phyloP scores from a whole-genome alignment of 2,113 vertebrate species.

The Parus major region DNA sequence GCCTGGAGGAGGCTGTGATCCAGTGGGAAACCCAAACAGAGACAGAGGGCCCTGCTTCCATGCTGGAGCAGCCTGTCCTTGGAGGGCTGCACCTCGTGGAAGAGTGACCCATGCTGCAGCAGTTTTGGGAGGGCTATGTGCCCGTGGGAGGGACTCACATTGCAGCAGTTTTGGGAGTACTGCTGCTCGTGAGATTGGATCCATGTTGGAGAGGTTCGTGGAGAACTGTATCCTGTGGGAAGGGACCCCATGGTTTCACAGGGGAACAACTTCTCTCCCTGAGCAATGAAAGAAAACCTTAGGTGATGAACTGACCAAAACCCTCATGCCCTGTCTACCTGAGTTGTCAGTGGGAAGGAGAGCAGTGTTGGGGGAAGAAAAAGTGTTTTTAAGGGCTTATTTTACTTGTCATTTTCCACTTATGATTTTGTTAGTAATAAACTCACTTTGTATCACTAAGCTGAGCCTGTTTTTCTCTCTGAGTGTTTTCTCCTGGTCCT shows the following conservation, averaged over 20 bases:
- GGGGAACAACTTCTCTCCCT: not conserved
- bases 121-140: not conserved
- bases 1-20: not conserved
- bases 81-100: not conserved
- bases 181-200: not conserved
- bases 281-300: not conserved
- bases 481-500: not conserved
- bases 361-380: not conserved
- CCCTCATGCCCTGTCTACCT: not conserved
- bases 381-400: not conserved
- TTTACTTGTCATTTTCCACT: not conserved
- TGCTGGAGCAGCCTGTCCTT: not conserved
- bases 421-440: not conserved
- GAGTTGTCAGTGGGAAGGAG: not conserved
- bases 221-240: not conserved
- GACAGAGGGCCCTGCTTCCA: not conserved
- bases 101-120: fast-evolving
- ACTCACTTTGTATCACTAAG: not conserved
- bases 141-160: fast-evolving
- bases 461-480: not conserved
- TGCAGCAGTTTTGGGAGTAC: not conserved
- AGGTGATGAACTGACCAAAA: not conserved
- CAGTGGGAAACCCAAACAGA: not conserved
- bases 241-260: not conserved
- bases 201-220: fast-evolving